Conservation (phyloP, 2,888 invertebrate species). For the Drosophila demipolita region DNA sequence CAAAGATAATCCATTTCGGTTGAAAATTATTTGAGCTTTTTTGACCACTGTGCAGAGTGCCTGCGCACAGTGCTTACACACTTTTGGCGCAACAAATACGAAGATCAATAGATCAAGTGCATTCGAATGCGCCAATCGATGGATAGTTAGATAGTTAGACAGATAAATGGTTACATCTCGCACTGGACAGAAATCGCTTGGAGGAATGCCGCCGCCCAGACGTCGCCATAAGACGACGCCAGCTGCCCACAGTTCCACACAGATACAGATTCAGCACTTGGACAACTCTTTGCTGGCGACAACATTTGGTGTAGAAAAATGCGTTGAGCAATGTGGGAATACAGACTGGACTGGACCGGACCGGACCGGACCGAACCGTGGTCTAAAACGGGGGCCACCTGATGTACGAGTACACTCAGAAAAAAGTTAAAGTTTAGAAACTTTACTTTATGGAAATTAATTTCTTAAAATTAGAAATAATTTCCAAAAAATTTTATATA, state of each 20-base stretch:
- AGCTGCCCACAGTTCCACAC: slow-evolving; percentile 29
- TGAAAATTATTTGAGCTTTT: background rate
- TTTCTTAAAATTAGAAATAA: background rate
- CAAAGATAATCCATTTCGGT: background rate
- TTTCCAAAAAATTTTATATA: background rate
- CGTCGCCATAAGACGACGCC: slow-evolving; percentile 62
- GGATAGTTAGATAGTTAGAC: slow-evolving; percentile 65
- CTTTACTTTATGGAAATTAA: background rate
- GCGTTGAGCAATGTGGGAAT: slow-evolving; percentile 43
- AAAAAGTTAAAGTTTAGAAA: background rate
- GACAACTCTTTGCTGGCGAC: slow-evolving; percentile 35
- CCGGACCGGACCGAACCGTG: slow-evolving; percentile 3
- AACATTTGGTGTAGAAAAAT: slow-evolving; percentile 51
- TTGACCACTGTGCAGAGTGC: background rate
- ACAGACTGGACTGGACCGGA: slow-evolving; percentile 10
- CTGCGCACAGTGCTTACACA: slow-evolving; percentile 41
- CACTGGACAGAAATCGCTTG: slow-evolving; percentile 47
- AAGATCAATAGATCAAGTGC: slow-evolving; percentile 81
- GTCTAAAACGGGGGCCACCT: background rate
- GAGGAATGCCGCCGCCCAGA: slow-evolving; percentile 72
- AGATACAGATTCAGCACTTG: slow-evolving; percentile 13
- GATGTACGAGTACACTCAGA: background rate
- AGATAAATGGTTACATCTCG: slow-evolving; percentile 75
- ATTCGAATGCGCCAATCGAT: slow-evolving; percentile 59
- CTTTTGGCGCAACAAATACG: slow-evolving; percentile 64